Evolutionary conservation across 2,888 invertebrate species (phyloP).

Genomic region (Uloborus plumipes): DNA sequence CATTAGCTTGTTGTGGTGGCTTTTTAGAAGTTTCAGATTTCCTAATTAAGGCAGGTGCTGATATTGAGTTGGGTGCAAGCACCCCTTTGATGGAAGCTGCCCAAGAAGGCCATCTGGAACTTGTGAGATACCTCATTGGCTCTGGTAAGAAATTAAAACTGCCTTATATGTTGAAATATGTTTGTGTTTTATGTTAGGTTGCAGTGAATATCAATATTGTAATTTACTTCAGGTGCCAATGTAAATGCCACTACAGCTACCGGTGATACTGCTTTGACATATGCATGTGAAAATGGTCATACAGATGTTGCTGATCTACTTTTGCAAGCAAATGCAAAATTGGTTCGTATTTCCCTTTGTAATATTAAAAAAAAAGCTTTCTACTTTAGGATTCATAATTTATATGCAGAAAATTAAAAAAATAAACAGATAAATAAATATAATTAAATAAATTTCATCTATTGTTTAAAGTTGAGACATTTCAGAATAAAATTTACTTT

Average conservation of each 20-base stretch:
- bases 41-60: slow-evolving; percentile 93
- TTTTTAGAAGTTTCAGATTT: slow-evolving; percentile 96
- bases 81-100: slow-evolving; percentile 99
- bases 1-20: slow-evolving; percentile 93
- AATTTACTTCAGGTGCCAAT: slow-evolving; percentile 77
- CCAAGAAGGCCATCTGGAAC: slow-evolving; percentile 95
- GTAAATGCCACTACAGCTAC: slow-evolving; percentile 95
- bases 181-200: too few species aligned
- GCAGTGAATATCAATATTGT: background rate
- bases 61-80: slow-evolving; percentile 93
- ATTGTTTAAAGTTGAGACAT: too few species aligned
- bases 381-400: too few species aligned
- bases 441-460: too few species aligned
- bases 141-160: slow-evolving; percentile 72
- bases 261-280: slow-evolving; percentile 94
- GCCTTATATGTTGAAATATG: too few species aligned
- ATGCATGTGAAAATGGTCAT: slow-evolving; percentile 99
- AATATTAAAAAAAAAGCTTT: too few species aligned
- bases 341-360: slow-evolving; percentile 73
- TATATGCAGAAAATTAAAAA: too few species aligned
- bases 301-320: slow-evolving; percentile 95
- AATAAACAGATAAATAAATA: too few species aligned
- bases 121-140: slow-evolving; percentile 88
- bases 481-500: too few species aligned
- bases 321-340: slow-evolving; percentile 88